Base-by-base conservation (phyloP, 2,888 invertebrate species). In the Pterostichus madidus region DNA sequence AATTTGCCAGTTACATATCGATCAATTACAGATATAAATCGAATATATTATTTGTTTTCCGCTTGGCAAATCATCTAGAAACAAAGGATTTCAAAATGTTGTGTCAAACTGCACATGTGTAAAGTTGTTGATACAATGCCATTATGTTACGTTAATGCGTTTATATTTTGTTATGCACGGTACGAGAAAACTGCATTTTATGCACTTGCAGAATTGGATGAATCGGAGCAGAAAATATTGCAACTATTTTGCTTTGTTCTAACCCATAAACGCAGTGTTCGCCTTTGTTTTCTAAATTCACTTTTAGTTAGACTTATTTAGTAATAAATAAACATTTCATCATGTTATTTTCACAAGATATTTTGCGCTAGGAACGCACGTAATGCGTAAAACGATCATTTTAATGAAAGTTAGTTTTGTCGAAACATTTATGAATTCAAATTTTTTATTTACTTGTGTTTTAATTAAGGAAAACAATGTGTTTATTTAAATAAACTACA, bases 201-300 rank as follows among this genome's bases (percentile, higher is more conserved):
- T 64, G n/a, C 39, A 64, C 35, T 64, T 64, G 35, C 13, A 64
- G 32, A 32, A 59, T n/a, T 13, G 64, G 2, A 64, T 35, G 64
- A 64, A 64, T 64, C 64, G 64, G 64, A 64, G 64, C 39, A 39
- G 32, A 64, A 64, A 64, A 64, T 64, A 64, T 64, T 64, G 39
- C 64, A 64, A 64, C 64, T 35, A 64, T 64, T 31, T 64, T 13
- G 59, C 59, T 32, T 64, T 64, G 64, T 64, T 64, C 64, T 64
- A 64, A 64, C 52, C 13, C 52, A 52, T 13, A 64, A 59, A n/a
- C 61, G n/a, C 61, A 61, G 52, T 52, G 52, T 0, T 61, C 1
- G 31, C 32, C 39, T 64, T 35, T 64, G n/a, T 64, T 32, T 59
- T 59, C 24, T 59, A 24, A 56, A 59, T 17, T 52, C 4, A 52